Evolutionary conservation across 2,888 invertebrate genomes (phyloP).

Genomic region (Odiellus spinosus): DNA sequence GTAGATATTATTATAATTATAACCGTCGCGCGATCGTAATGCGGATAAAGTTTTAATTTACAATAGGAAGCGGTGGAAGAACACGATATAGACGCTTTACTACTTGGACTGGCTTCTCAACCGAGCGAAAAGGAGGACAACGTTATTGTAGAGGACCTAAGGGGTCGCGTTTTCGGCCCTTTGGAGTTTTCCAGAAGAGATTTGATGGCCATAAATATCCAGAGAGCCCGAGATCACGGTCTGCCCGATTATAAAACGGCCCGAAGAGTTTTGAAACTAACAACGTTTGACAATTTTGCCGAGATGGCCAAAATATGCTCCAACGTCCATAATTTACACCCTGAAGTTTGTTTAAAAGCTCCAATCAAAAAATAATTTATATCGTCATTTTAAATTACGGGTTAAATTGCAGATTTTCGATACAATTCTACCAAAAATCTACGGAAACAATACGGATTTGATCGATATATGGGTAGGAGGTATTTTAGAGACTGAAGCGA

Average conservation of each 20-base stretch:
- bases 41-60: no score
- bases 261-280: constrained; percentile 30
- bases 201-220: constrained; percentile 43
- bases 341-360: not conserved
- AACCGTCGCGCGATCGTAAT: no score
- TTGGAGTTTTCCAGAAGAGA: constrained; percentile 42
- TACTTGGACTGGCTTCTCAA: constrained; percentile 41
- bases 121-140: constrained; percentile 40
- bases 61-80: constrained; percentile 8
- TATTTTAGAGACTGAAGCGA: constrained; percentile 36
- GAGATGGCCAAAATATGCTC: constrained; percentile 1
- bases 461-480: constrained; percentile 43
- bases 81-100: constrained; percentile 35
- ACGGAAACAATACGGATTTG: constrained; percentile 25
- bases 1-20: not conserved
- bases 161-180: constrained; percentile 41
- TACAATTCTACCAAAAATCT: constrained; percentile 28
- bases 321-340: not conserved
- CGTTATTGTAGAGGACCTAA: constrained; percentile 40
- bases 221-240: constrained; percentile 39
- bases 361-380: not conserved
- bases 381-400: not conserved
- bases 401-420: constrained; percentile 20
- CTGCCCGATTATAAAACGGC: constrained; percentile 45
- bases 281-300: constrained; percentile 21